Percentiles rank a stretch among this genome's conserved stretches.
Conservation (phyloP, 2,113 vertebrate genomes). For the Serinus canaria region DNA sequence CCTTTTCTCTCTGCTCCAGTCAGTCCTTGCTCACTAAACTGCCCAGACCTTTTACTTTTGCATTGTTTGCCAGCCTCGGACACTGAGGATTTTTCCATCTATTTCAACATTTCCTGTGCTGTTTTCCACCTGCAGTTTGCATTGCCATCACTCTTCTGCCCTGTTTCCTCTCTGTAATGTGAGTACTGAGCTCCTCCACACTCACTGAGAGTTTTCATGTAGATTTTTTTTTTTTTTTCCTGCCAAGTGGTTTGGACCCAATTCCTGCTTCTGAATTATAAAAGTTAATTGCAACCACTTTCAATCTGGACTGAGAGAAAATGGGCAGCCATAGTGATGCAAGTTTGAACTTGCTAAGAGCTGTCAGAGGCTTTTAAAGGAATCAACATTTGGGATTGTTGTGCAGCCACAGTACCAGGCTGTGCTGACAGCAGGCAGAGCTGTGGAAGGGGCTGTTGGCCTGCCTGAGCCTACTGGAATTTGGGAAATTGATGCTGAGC, state of each 20-base stretch:
- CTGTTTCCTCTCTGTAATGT: neutral
- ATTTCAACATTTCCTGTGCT: neutral
- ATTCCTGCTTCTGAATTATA: neutral
- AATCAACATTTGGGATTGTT: neutral
- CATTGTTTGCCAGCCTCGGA: neutral
- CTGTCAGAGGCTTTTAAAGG: neutral
- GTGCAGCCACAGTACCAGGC: neutral
- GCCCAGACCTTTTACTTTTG: neutral
- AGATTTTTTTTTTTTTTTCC: neutral
- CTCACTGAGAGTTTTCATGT: neutral
- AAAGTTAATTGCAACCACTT: neutral
- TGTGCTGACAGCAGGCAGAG: neutral
- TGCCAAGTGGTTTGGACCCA: neutral
- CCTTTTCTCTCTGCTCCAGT: neutral
- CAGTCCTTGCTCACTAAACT: neutral
- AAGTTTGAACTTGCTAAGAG: neutral
- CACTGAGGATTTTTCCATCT: neutral
- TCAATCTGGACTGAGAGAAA: neutral
- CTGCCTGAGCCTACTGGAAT: neutral
- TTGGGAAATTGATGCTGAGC: neutral
- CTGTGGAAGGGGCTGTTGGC: neutral
- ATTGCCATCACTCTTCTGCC: neutral
- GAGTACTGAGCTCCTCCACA: neutral
- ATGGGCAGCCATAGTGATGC: neutral
- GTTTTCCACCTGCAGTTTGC: neutral